Percentiles rank a stretch among this genome's conserved stretches.
Conservation (phyloP, 2,888 invertebrate species). For the Seira musarum region DNA sequence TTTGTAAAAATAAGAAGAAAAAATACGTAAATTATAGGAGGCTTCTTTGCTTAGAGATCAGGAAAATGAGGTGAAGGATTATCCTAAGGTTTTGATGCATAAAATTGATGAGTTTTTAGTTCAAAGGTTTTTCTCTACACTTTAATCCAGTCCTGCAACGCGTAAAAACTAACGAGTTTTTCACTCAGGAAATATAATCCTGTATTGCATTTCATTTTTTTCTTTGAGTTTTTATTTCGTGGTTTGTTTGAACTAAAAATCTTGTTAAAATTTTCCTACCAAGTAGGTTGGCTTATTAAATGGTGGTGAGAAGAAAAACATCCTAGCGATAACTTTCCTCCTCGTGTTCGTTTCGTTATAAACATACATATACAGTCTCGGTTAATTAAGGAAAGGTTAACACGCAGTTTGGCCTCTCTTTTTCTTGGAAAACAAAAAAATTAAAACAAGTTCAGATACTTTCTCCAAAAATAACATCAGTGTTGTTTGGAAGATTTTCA, state of each 20-base stretch:
- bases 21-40: neutral
- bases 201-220: slow-evolving; percentile 7
- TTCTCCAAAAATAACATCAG: no score
- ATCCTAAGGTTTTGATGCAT: slow-evolving; percentile 1
- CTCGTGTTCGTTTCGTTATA: neutral
- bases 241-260: slow-evolving; percentile 3
- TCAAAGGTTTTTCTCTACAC: neutral
- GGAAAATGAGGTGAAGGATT: neutral
- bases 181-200: neutral
- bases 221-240: slow-evolving; percentile 7
- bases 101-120: slow-evolving; percentile 7
- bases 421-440: no score
- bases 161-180: neutral
- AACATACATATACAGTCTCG: neutral
- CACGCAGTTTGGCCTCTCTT: neutral
- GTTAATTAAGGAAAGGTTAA: neutral
- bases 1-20: neutral
- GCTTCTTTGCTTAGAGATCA: neutral
- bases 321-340: neutral
- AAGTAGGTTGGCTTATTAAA: neutral
- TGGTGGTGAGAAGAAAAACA: neutral
- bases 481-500: no score
- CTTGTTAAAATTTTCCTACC: neutral
- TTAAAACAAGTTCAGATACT: no score
- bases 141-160: neutral